Evolutionary conservation across 92 coral and sea anemone genomes (phyloP), one percentile per base, ranked within the genome.

Genomic region (Muricea muricata): DNA sequence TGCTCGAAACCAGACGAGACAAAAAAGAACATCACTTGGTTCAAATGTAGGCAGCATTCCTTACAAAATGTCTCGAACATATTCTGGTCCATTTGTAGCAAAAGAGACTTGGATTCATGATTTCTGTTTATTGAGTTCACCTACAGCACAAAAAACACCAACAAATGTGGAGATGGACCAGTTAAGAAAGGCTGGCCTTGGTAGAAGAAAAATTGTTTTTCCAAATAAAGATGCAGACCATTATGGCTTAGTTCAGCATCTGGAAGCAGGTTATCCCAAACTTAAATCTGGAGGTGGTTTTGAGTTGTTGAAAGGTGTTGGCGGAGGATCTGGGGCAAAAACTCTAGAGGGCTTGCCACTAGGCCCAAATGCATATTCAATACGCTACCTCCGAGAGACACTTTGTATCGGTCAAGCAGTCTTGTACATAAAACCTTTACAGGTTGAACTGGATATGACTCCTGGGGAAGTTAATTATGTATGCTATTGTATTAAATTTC

Each of bases 241-340:
- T 26, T 34, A 31, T 30, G 46, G 75, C 69, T 54, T 80, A 7
- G 60, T 54, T 40, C 48, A 65, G 2, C 65, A 25, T 26, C 73
- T 87, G 81, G 86, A 87, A 80, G 54, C 84, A 68, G 81, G 78
- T 74, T 87, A 73, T 45, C 87, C 83, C 65, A 87, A 87, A 61
- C 73, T 82, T 30, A 30, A 67, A 47, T 81, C 63, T 0, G 56
- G 73, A 47, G 87, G 91, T 32, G 87, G 84, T 28, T 81, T 87
- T 87, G 91, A 82, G 29, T 45, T 87, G 21, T 48, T 87, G 28
- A 74, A 74, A 29, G 90, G 82, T 18, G 73, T 71, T 21, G 66
- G 60, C 32, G 90, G 90, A 31, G 87, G 87, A 65, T 57, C 82
- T 41, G 58, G 78, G 41, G 67, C 84, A 25, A 70, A 87, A 65